These are phyloP conservation scores for Enteromius unitaeniatus DNA, from an alignment of 2,797 vertebrate genomes.

Conservation along the genomic window DNA sequence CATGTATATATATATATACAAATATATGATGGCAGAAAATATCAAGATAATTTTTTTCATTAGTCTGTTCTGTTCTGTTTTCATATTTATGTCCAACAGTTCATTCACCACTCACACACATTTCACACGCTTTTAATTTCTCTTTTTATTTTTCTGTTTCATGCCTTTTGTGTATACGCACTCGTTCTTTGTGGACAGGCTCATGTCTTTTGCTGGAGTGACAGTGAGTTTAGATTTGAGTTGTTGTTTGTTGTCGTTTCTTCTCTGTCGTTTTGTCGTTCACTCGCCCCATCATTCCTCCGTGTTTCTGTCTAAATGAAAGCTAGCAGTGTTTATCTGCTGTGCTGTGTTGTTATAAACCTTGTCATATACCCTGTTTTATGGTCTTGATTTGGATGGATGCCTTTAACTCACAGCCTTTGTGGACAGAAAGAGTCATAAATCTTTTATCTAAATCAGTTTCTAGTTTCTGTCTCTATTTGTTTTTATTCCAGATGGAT, in stretches of 20 bases:
- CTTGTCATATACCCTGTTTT: slow-evolving; percentile 10
- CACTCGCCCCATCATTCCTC: slow-evolving; percentile 50
- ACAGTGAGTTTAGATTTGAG: slow-evolving; percentile 83
- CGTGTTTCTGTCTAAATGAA: slow-evolving; percentile 34
- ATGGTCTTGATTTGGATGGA: slow-evolving; percentile 9
- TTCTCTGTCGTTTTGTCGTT: slow-evolving; percentile 57
- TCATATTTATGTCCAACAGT: slow-evolving; percentile 33
- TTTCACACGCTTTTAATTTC: slow-evolving; percentile 66
- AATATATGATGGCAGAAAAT: not conserved
- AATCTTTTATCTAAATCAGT: not conserved
- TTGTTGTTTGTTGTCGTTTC: slow-evolving; percentile 66
- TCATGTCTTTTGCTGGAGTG: slow-evolving; percentile 81
- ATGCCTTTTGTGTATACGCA: slow-evolving; percentile 69
- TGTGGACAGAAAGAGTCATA: not conserved
- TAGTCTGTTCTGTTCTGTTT: slow-evolving; percentile 14
- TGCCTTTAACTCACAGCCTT: not conserved
- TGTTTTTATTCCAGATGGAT: not conserved
- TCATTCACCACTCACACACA: slow-evolving; percentile 24
- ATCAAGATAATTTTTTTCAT: slow-evolving; percentile 12
- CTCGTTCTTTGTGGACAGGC: slow-evolving; percentile 81
- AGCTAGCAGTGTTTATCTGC: slow-evolving; percentile 31
- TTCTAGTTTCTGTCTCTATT: slow-evolving; percentile 3
- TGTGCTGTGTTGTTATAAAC: slow-evolving; percentile 30
- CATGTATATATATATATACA: not conserved
- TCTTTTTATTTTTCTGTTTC: slow-evolving; percentile 46